Evolutionary conservation across 2,888 invertebrate genomes (phyloP).

Genomic region (Boloria euphrosyne): DNA sequence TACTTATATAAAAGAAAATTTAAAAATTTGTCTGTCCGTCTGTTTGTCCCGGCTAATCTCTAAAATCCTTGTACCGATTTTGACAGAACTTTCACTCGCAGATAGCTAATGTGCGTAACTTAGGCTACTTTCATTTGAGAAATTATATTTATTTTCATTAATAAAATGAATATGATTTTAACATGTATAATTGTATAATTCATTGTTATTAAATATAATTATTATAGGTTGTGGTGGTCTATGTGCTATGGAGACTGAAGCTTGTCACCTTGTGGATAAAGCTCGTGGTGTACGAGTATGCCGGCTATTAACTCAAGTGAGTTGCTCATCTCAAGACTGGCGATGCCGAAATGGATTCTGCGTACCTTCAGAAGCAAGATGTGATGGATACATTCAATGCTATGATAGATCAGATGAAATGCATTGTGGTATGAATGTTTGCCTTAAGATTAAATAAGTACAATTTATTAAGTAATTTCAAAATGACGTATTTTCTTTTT

Average conservation of each 20-base stretch:
- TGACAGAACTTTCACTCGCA: too few relatives aligned
- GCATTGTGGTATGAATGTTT: conserved; percentile 84
- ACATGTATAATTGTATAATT: too few relatives aligned
- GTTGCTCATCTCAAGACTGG: conserved; percentile 85
- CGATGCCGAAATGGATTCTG: conserved; percentile 88
- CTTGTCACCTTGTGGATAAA: conserved; percentile 83
- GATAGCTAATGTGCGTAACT: too few relatives aligned
- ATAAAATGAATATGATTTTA: too few relatives aligned
- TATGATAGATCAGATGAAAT: conserved; percentile 88
- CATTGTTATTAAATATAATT: conserved; percentile 1
- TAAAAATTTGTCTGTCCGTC: too few relatives aligned
- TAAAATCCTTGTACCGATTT: too few relatives aligned
- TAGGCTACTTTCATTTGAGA: too few relatives aligned
- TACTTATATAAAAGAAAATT: too few relatives aligned
- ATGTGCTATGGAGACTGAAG: conserved; percentile 84
- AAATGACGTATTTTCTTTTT: conserved; percentile 8
- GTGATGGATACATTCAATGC: conserved; percentile 89
- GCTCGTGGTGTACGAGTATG: conserved; percentile 78
- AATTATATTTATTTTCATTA: too few relatives aligned
- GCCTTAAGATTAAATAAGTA: neutral
- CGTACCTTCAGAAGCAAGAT: conserved; percentile 83
- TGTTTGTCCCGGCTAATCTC: too few relatives aligned
- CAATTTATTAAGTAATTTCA: neutral
- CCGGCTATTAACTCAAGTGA: conserved; percentile 80
- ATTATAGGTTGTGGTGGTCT: conserved; percentile 84